Evolutionary conservation across 2,113 vertebrate genomes (phyloP).

Genomic region (Rhinogobius similis): DNA sequence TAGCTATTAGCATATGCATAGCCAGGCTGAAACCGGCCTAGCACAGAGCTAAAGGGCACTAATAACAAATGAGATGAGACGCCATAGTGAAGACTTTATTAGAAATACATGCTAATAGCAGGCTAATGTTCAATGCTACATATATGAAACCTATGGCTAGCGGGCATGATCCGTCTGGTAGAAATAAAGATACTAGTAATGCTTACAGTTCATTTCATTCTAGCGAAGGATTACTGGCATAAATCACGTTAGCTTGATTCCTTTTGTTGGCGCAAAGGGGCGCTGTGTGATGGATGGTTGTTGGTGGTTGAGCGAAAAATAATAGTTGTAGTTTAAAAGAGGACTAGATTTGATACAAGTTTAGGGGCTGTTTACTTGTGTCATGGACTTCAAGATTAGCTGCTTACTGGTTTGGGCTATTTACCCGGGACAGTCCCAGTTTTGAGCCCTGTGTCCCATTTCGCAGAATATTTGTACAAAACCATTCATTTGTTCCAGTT

Average conservation of each 20-base stretch:
- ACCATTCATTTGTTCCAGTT: too few species aligned
- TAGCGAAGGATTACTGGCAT: slow-evolving; percentile 71
- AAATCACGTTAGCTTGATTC: slow-evolving; percentile 75
- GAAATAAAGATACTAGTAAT: slow-evolving; percentile 64
- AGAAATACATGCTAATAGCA: slow-evolving; percentile 74
- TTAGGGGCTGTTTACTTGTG: slow-evolving; percentile 27
- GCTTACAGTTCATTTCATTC: slow-evolving; percentile 71
- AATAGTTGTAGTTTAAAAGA: slow-evolving; percentile 75
- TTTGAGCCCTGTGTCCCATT: too few species aligned
- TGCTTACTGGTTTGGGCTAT: too few species aligned
- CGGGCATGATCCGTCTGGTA: slow-evolving; percentile 62
- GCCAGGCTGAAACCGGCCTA: slow-evolving; percentile 53
- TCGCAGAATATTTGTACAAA: too few species aligned
- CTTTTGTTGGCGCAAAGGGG: slow-evolving; percentile 68
- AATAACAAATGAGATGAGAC: slow-evolving; percentile 70
- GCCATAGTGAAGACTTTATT: slow-evolving; percentile 64
- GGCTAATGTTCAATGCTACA: slow-evolving; percentile 69
- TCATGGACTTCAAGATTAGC: too few species aligned
- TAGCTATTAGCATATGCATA: slow-evolving; percentile 64
- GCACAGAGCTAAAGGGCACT: slow-evolving; percentile 68
- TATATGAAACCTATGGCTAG: slow-evolving; percentile 64
- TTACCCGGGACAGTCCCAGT: too few species aligned
- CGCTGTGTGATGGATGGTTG: slow-evolving; percentile 74
- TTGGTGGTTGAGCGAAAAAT: slow-evolving; percentile 56
- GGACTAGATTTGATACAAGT: slow-evolving; percentile 58